Conservation (phyloP, 1,140 invertebrate species). For the Cepaea nemoralis region DNA sequence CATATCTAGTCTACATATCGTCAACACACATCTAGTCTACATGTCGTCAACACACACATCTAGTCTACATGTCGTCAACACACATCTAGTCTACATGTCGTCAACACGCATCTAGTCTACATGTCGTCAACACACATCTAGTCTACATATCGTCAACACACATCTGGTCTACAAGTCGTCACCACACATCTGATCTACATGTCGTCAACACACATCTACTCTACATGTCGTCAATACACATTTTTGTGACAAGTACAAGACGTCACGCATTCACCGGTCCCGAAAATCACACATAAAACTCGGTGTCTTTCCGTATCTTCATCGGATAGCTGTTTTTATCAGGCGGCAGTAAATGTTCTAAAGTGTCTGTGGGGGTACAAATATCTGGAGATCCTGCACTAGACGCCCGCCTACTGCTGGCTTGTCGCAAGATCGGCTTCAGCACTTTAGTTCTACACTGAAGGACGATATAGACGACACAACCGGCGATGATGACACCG, state of each 20-base stretch:
- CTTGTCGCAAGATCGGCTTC: neutral
- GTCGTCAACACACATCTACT: too few species aligned
- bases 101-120: too few species aligned
- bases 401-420: neutral
- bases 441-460: constrained; percentile 45
- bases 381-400: constrained; percentile 35
- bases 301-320: constrained; percentile 44
- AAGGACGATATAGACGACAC: constrained; percentile 49
- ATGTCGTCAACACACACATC: too few species aligned
- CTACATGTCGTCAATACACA: too few species aligned
- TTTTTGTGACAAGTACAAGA: neutral
- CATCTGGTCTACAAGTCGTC: too few species aligned
- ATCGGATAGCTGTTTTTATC: constrained; percentile 18
- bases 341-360: constrained; percentile 42
- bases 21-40: too few species aligned
- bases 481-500: constrained; percentile 44
- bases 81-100: too few species aligned
- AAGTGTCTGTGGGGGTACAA: constrained; percentile 42
- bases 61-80: too few species aligned
- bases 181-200: too few species aligned
- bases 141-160: too few species aligned
- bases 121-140: too few species aligned
- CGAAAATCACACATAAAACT: constrained; percentile 42
- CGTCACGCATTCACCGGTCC: neutral
- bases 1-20: too few species aligned